phyloP scores from a whole-genome alignment of 2,888 invertebrate species.

The Cantharis rufa region DNA sequence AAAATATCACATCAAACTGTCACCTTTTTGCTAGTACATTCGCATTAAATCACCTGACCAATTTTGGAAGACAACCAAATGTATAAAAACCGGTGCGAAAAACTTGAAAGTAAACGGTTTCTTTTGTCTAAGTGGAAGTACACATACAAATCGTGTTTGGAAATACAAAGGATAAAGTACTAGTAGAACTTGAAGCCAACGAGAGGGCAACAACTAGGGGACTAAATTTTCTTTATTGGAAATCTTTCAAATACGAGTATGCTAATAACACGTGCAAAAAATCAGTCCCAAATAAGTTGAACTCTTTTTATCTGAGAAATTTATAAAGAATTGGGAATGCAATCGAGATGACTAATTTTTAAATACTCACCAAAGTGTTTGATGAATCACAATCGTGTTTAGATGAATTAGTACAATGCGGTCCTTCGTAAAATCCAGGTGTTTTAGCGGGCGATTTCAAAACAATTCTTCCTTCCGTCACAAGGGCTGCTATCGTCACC shows the following conservation, averaged over 20 bases:
- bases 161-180: neutral
- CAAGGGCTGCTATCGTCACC: slow-evolving; percentile 52
- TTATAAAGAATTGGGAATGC: neutral
- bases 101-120: neutral
- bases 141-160: neutral
- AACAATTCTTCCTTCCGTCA: slow-evolving; percentile 55
- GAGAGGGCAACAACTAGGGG: neutral
- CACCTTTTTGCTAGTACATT: neutral
- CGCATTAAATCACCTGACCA: neutral
- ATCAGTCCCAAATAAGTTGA: neutral
- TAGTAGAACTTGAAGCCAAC: neutral
- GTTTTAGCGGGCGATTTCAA: slow-evolving; percentile 50
- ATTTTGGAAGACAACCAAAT: neutral
- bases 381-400: slow-evolving; percentile 59
- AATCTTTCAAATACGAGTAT: neutral
- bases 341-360: neutral
- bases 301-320: neutral
- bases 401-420: slow-evolving; percentile 62
- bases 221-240: no score
- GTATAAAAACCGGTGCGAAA: neutral
- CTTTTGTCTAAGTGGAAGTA: neutral
- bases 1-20: neutral
- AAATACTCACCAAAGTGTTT: slow-evolving; percentile 58
- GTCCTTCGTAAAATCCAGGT: slow-evolving; percentile 70
- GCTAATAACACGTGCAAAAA: neutral